Evolutionary conservation across 2,113 vertebrate genomes (phyloP), one percentile per base, ranked within the genome.

Genomic region (Himantopus leucocephalus): DNA sequence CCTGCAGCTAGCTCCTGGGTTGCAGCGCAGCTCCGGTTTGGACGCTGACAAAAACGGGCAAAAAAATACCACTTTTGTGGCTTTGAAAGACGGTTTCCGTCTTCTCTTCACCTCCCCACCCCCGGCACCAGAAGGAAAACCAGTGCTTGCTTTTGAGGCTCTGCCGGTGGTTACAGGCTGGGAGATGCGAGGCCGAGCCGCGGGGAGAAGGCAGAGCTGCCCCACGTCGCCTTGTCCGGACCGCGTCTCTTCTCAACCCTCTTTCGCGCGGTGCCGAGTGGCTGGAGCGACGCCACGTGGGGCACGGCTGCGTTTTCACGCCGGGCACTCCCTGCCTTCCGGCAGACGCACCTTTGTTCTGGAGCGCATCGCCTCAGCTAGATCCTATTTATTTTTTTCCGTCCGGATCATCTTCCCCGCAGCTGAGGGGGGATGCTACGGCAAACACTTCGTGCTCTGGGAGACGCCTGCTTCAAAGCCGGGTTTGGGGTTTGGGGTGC

Each of bases 331-430:
- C 45, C 41, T 77, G 50, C 83, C 84, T 76, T 62, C 5, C 0
- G 85, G 94, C 90, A 95, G 87, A 35, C 10, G 4, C 90, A 90
- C 85, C 85, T 82, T 96, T 97, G 96, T 95, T 68, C 72, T 70
- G 62, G 77, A 93, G 90, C 12, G 1, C 55, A 8, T 70, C 17
- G 5, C 50, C 82, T 90, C 4, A 1, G 55, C 82, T 66, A 15
- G 39, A 66, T 71, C 45, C 62, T 14, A 5, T 32, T 30, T 41
- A 18, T 35, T 52, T 68, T 55, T 58, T 26, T 41, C 67, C 37
- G 3, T 84, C 83, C 63, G 22, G 90, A 95, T 96, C 75, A 52
- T 92, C 74, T 96, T 96, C 80, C 88, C 78, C 15, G 5, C 96
- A 97, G 93, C 96, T 94, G 93, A 90, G 85, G 75, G 66, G 92